phyloP scores from a whole-genome alignment of 2,797 vertebrate species.

The Gouania willdenowi region DNA sequence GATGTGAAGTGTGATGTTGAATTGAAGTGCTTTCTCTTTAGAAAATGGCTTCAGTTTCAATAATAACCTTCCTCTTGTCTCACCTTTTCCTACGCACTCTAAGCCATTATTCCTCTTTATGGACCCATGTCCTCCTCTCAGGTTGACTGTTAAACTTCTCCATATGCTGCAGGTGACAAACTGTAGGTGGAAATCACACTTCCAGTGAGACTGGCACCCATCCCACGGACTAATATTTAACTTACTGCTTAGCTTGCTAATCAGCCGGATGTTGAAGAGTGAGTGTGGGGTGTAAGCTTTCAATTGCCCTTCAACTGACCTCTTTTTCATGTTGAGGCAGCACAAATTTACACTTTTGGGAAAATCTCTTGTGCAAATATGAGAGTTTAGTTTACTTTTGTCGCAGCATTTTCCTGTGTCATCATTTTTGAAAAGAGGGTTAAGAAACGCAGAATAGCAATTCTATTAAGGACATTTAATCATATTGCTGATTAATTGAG shows the following conservation, averaged over 20 bases:
- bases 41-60: conserved; percentile 4
- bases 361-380: conserved; percentile 4
- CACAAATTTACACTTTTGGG: conserved; percentile 4
- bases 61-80: not conserved
- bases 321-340: conserved; percentile 25
- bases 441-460: conserved; percentile 18
- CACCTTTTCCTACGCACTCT: not conserved
- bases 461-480: conserved; percentile 47
- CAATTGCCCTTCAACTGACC: conserved; percentile 33
- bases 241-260: conserved; percentile 12
- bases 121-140: conserved; percentile 22
- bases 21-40: not conserved
- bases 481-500: conserved; percentile 34
- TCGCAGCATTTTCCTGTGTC: conserved; percentile 13
- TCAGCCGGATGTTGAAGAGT: not conserved
- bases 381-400: conserved; percentile 7
- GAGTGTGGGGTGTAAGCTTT: conserved; percentile 10
- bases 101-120: too few relatives aligned
- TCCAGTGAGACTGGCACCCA: conserved; percentile 26
- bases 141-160: conserved; percentile 35
- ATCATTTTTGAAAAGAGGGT: conserved; percentile 21
- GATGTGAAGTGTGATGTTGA: too few relatives aligned
- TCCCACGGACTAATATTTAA: conserved; percentile 15
- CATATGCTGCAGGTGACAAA: conserved; percentile 69
- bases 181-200: conserved; percentile 44